These are phyloP conservation scores for Papilio polyxenes DNA, from an alignment of 1,140 invertebrate species.

Conservation along the genomic window DNA sequence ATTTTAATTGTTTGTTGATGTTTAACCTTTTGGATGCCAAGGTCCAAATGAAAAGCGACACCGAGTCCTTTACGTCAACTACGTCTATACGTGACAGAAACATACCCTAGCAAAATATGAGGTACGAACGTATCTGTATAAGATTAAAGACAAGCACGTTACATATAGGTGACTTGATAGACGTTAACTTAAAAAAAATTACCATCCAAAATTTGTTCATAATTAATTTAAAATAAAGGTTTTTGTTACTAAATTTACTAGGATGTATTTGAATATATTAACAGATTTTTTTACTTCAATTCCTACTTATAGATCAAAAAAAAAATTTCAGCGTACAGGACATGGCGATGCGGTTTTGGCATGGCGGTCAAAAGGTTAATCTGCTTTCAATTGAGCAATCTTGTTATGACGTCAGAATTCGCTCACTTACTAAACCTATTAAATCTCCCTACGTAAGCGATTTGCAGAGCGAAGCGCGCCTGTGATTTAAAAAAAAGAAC, in stretches of 20 bases:
- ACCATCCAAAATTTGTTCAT: too few species aligned
- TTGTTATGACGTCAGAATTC: conserved; percentile 37
- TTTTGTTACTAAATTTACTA: too few species aligned
- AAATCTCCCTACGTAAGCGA: conserved; percentile 29
- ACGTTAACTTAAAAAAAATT: too few species aligned
- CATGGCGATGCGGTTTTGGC: background rate
- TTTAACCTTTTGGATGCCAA: conserved; percentile 7
- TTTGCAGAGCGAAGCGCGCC: conserved; percentile 20
- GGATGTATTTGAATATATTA: too few species aligned
- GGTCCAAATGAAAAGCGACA: background rate
- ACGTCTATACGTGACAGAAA: background rate
- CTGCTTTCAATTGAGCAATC: background rate
- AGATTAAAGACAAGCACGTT: too few species aligned
- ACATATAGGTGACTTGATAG: too few species aligned
- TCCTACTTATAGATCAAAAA: background rate
- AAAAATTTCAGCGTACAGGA: background rate
- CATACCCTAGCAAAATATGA: too few species aligned
- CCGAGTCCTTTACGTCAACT: background rate
- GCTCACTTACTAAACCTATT: conserved; percentile 25
- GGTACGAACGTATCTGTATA: too few species aligned
- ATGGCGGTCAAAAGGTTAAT: conserved; percentile 1
- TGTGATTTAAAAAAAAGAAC: conserved; percentile 16
- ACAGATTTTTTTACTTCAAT: background rate
- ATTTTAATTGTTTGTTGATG: background rate
- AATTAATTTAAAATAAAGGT: too few species aligned